Evolutionary conservation across 2,888 invertebrate species (phyloP), one percentile per base, ranked within the genome.

Genomic region (Cheilosia vulpina): DNA sequence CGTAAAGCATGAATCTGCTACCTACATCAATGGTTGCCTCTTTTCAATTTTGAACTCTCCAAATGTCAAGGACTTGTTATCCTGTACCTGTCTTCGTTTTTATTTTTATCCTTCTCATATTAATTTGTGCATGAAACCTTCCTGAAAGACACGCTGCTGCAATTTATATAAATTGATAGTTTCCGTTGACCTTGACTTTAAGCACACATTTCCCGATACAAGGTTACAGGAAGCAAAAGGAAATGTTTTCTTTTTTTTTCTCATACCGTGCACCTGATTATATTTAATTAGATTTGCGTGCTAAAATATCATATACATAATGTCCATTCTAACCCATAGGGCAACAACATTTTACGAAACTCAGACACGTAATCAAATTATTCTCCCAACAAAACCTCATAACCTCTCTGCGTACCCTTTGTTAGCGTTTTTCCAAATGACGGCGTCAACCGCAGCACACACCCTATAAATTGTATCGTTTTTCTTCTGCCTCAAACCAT

Each of bases 391-490:
- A 43, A 38, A 38, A 41, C 41, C 55, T 19, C 57, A 55, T 65
- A 19, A 45, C 15, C 31, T 31, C 34, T 45, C 52, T 43, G 53
- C 31, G 17, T 43, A 50, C 52, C 43, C 19, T 27, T 62, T 17
- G 9, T 24, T 38, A 34, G 24, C 6, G 11, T 19, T 17, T 60
- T 71, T 50, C 50, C 43, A 50, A 62, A 52, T n/a, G 43, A 45
- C 2, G 3, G 53, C 62, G 68, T 57, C 62, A 68, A 77, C 55
- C 53, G 34, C 24, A 15, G 34, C 69, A 78, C 68, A 50, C 69
- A 78, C 78, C 78, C 69, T 78, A 78, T 57, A 53, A 65, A 17
- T 62, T 55, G 45, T 62, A 60, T 60, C 52, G 6, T 31, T 53
- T 60, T 68, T 62, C 43, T 55, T 17, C 21, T 66, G 38, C 24